Percentiles rank a stretch among this genome's conserved stretches.
Evolutionary conservation across 1,140 invertebrate species (phyloP).

Genomic region (Ceratitis capitata): DNA sequence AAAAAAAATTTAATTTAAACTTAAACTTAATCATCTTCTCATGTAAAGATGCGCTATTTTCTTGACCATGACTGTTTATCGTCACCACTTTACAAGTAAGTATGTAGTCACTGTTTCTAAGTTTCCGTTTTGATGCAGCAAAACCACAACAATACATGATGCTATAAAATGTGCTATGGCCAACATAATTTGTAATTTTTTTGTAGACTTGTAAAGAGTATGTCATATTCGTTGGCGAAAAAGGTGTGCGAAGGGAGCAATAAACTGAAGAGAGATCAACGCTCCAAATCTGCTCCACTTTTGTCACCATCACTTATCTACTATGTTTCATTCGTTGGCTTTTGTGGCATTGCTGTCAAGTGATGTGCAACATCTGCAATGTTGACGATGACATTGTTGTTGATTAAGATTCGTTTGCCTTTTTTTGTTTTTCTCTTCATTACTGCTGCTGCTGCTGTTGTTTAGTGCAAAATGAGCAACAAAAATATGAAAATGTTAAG

Average conservation of each 20-base stretch:
- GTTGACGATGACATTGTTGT: slow-evolving; percentile 29
- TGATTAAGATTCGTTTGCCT: neutral
- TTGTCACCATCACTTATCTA: neutral
- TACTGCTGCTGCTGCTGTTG: neutral
- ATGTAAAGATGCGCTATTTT: too few relatives aligned
- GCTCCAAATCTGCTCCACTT: slow-evolving; percentile 32
- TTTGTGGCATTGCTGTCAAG: slow-evolving; percentile 21
- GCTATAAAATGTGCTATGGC: neutral
- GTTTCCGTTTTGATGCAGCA: neutral
- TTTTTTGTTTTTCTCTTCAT: neutral
- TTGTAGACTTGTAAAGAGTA: neutral
- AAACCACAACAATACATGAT: neutral
- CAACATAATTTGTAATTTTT: neutral
- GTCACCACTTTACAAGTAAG: too few relatives aligned
- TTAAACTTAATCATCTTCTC: too few relatives aligned
- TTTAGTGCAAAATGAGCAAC: neutral
- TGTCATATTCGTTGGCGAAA: neutral
- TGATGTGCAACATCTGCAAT: slow-evolving; percentile 36
- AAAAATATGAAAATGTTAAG: neutral
- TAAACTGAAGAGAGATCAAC: slow-evolving; percentile 11
- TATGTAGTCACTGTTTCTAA: too few relatives aligned
- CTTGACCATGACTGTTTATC: neutral
- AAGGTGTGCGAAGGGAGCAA: neutral
- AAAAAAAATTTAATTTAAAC: too few relatives aligned
- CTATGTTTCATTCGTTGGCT: too few relatives aligned